phyloP scores from a whole-genome alignment of 2,113 vertebrate genomes.

The Calyptommatus sinebrachiatus region DNA sequence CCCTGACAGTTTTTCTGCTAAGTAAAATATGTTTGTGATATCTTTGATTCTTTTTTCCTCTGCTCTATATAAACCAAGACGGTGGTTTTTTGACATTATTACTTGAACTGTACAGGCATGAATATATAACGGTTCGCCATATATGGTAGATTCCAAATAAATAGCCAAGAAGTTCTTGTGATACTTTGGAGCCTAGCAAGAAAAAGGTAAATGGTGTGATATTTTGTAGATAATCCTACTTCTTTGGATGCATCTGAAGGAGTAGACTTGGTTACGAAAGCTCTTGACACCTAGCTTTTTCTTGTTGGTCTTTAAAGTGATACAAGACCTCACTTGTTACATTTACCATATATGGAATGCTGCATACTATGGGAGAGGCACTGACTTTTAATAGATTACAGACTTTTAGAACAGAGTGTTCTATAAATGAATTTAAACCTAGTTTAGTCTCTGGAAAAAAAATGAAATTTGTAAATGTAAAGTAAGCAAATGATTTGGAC shows the following conservation, averaged over 20 bases:
- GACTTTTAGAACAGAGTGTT: too few species aligned
- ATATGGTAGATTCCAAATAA: too few species aligned
- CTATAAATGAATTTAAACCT: background rate
- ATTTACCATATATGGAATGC: background rate
- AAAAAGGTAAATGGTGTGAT: too few species aligned
- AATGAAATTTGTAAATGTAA: background rate
- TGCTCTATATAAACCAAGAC: background rate
- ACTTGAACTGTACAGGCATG: conserved; percentile 14
- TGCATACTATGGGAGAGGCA: background rate
- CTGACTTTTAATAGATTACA: background rate
- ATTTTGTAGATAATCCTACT: too few species aligned
- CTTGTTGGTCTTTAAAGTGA: too few species aligned
- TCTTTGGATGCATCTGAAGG: too few species aligned
- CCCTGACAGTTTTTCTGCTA: conserved; percentile 3
- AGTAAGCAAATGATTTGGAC: background rate
- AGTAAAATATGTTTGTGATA: conserved; percentile 4
- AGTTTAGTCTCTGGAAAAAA: background rate
- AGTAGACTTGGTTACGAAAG: too few species aligned
- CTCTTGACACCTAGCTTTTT: too few species aligned
- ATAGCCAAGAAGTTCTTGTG: too few species aligned
- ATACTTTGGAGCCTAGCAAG: too few species aligned
- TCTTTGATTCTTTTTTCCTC: conserved; percentile 36
- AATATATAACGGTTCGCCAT: background rate
- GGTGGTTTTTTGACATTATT: conserved; percentile 13
- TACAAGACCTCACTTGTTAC: too few species aligned